A percentile compares a stretch with the other conserved stretches of the same genome.
phyloP scores from a whole-genome alignment of 1,140 invertebrate species.

The Drosophila nannoptera region DNA sequence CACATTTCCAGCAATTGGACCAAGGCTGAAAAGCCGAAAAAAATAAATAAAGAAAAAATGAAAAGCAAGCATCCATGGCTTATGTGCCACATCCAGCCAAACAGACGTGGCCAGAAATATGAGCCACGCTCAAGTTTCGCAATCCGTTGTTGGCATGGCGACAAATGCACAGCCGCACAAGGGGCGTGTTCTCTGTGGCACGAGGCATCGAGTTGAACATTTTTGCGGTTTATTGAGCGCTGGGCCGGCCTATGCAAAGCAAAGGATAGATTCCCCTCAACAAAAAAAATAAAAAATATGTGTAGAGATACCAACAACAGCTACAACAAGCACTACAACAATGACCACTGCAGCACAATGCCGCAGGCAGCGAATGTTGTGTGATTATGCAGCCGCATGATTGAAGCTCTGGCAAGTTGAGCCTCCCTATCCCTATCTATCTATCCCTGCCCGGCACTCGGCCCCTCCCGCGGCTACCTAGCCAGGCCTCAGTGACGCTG shows the following conservation, averaged over 20 bases:
- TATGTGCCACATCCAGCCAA: constrained; percentile 24
- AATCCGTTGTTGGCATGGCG: constrained; percentile 29
- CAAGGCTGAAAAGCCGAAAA: constrained; percentile 5
- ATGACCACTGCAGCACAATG: constrained; percentile 15
- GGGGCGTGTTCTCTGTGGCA: constrained; percentile 14
- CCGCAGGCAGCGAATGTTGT: constrained; percentile 25
- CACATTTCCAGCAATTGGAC: not conserved
- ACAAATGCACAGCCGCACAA: constrained; percentile 20
- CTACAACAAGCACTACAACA: constrained; percentile 18
- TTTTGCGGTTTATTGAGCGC: constrained; percentile 41
- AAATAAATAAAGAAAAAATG: not conserved
- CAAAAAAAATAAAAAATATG: constrained; percentile 2
- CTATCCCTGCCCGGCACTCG: not conserved
- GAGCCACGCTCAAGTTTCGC: constrained; percentile 24
- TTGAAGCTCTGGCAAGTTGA: constrained; percentile 43
- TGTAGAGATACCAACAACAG: not conserved
- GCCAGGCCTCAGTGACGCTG: constrained; percentile 5
- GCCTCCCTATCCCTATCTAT: not conserved
- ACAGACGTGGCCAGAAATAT: constrained; percentile 21
- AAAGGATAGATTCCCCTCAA: constrained; percentile 36
- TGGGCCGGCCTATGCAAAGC: constrained; percentile 42
- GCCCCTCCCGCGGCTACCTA: not conserved
- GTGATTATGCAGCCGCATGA: constrained; percentile 50
- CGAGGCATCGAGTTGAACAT: constrained; percentile 20
- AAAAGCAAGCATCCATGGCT: constrained; percentile 8